These are phyloP conservation scores for Augochlora pura DNA, from an alignment of 1,140 invertebrate genomes.

Conservation along the genomic window DNA sequence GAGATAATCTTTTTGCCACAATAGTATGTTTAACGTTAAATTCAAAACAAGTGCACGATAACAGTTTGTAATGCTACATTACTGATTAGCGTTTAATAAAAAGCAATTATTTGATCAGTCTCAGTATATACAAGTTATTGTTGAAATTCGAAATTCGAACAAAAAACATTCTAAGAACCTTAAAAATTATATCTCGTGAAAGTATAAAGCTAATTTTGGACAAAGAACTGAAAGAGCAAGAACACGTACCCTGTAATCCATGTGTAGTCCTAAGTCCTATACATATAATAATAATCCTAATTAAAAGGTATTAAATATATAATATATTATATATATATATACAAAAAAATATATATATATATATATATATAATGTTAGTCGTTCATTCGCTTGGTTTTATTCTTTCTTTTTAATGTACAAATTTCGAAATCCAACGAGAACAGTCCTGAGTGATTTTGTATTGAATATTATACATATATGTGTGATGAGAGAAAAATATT, in stretches of 20 bases:
- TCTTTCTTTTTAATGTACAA: not conserved
- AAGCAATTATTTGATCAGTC: slow-evolving; percentile 48
- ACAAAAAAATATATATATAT: no score
- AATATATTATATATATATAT: no score
- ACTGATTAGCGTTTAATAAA: slow-evolving; percentile 7
- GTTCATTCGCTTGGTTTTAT: not conserved
- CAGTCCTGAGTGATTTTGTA: slow-evolving; percentile 30
- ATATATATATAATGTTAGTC: not conserved
- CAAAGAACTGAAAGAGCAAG: slow-evolving; percentile 42
- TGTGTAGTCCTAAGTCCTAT: slow-evolving; percentile 19
- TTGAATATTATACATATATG: not conserved
- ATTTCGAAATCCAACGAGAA: slow-evolving; percentile 37
- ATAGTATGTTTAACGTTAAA: slow-evolving; percentile 1
- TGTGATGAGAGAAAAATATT: not conserved
- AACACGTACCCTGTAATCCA: slow-evolving; percentile 15
- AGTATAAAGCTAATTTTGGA: slow-evolving; percentile 11
- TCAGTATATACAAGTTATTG: slow-evolving; percentile 42
- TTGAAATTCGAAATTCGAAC: slow-evolving; percentile 48
- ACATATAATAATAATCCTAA: slow-evolving; percentile 2
- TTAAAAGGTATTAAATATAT: not conserved
- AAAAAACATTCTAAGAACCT: slow-evolving; percentile 11
- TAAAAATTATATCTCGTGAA: slow-evolving; percentile 11
- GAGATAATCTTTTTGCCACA: slow-evolving; percentile 10
- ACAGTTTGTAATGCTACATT: slow-evolving; percentile 12
- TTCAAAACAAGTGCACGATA: not conserved